Evolutionary conservation across 2,888 invertebrate genomes (phyloP).

Genomic region (Entomobrya multifasciata): DNA sequence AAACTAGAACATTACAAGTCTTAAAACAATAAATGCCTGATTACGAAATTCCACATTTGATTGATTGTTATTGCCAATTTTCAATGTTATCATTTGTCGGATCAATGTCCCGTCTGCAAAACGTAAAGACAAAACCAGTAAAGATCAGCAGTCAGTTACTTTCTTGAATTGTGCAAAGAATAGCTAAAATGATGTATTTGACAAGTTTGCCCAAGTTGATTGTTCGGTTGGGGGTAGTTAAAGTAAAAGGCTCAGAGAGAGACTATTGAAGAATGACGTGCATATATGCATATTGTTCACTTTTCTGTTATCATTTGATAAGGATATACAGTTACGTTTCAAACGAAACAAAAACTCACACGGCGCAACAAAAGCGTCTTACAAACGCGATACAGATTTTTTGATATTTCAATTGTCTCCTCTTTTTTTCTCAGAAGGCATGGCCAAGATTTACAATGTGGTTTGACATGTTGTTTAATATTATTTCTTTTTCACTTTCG

Average conservation of each 20-base stretch:
- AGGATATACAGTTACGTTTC: no score
- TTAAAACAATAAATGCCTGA: constrained; percentile 58
- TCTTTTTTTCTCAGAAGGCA: constrained; percentile 25
- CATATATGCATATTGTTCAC: no score
- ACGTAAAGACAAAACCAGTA: background rate
- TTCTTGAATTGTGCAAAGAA: background rate
- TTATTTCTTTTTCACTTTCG: constrained; percentile 55
- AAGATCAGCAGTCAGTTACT: background rate
- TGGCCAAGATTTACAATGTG: constrained; percentile 63
- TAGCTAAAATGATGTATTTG: constrained; percentile 39
- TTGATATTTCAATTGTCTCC: constrained; percentile 61
- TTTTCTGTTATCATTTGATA: no score
- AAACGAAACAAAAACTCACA: constrained; percentile 5
- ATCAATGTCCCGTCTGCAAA: constrained; percentile 23
- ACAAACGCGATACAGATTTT: background rate
- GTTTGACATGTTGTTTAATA: constrained; percentile 62
- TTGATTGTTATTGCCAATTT: constrained; percentile 58
- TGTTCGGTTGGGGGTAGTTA: background rate
- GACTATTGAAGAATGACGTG: no score
- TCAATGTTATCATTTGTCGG: constrained; percentile 58
- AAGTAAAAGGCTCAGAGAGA: background rate
- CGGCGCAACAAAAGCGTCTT: background rate
- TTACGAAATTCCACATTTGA: constrained; percentile 59
- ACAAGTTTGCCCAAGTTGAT: constrained; percentile 1
- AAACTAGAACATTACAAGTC: constrained; percentile 50